These are phyloP conservation scores for Nothobranchius furzeri DNA, from an alignment of 2,113 vertebrate species.

Conservation along the genomic window DNA sequence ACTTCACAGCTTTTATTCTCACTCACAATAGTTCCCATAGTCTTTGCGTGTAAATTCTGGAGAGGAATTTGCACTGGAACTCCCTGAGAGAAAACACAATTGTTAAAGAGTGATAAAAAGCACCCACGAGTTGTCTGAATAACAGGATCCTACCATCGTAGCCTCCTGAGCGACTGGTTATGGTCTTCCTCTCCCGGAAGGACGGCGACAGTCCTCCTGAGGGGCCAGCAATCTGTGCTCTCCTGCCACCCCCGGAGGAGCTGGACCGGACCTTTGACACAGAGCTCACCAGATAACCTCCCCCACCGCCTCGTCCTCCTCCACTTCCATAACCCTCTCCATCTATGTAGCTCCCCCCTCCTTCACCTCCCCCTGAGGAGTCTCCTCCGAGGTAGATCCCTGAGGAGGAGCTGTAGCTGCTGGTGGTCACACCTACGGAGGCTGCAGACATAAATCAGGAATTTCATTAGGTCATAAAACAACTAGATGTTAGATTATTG, in stretches of 20 bases:
- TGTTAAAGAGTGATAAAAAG: slow-evolving; percentile 23
- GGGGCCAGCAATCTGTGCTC: slow-evolving; percentile 82
- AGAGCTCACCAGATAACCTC: slow-evolving; percentile 62
- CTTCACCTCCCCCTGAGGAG: slow-evolving; percentile 62
- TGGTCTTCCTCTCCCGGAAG: slow-evolving; percentile 86
- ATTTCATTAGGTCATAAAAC: too few relatives aligned
- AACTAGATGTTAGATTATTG: too few relatives aligned
- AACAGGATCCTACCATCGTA: slow-evolving; percentile 88
- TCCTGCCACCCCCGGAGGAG: slow-evolving; percentile 83
- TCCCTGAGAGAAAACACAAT: slow-evolving; percentile 81
- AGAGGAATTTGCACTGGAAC: slow-evolving; percentile 96
- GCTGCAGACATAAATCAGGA: slow-evolving; percentile 42
- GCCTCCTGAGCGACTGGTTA: slow-evolving; percentile 80
- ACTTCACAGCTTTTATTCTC: slow-evolving; percentile 2
- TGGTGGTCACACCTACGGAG: slow-evolving; percentile 67
- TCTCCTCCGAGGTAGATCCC: slow-evolving; percentile 69
- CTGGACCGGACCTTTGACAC: slow-evolving; percentile 81
- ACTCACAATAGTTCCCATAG: slow-evolving; percentile 83
- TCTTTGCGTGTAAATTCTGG: slow-evolving; percentile 94
- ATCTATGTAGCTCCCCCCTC: slow-evolving; percentile 51
- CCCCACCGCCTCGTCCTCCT: slow-evolving; percentile 30
- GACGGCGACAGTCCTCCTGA: slow-evolving; percentile 83
- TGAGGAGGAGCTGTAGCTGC: slow-evolving; percentile 69
- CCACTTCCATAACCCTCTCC: slow-evolving; percentile 48
- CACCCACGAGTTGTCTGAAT: slow-evolving; percentile 3